These are phyloP conservation scores for Cheirogaleus medius DNA, from an alignment of 2,113 vertebrate species.

Conservation along the genomic window DNA sequence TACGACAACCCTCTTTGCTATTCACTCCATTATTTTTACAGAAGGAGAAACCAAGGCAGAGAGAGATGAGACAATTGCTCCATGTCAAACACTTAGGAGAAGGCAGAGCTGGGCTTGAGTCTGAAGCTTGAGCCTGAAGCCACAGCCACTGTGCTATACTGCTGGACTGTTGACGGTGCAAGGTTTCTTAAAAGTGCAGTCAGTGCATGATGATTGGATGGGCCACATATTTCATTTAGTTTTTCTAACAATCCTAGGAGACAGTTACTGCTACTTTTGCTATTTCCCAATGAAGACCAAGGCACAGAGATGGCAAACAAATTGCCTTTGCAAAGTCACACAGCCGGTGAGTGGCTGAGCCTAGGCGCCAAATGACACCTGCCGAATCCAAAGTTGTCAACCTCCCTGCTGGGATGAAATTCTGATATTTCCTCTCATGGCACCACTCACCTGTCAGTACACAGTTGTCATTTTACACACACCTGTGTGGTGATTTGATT, in stretches of 20 bases:
- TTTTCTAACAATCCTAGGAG: neutral
- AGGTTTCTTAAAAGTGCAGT: neutral
- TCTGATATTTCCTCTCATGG: neutral
- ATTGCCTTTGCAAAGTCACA: neutral
- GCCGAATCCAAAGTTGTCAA: neutral
- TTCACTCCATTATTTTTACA: neutral
- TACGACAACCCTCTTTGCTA: neutral
- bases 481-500: neutral
- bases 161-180: accelerated
- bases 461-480: neutral
- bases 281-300: neutral
- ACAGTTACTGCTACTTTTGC: neutral
- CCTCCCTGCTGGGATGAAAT: neutral
- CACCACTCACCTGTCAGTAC: too few relatives aligned
- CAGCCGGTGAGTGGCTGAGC: neutral
- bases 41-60: neutral
- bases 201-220: neutral
- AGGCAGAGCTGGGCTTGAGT: neutral
- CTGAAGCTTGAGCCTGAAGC: neutral
- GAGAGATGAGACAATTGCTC: neutral
- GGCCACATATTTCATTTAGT: neutral
- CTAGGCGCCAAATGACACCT: neutral
- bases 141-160: neutral
- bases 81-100: neutral
- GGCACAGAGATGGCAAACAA: neutral